Base-by-base conservation (phyloP, 2,797 vertebrate species). In the Pogoniulus pusillus region DNA sequence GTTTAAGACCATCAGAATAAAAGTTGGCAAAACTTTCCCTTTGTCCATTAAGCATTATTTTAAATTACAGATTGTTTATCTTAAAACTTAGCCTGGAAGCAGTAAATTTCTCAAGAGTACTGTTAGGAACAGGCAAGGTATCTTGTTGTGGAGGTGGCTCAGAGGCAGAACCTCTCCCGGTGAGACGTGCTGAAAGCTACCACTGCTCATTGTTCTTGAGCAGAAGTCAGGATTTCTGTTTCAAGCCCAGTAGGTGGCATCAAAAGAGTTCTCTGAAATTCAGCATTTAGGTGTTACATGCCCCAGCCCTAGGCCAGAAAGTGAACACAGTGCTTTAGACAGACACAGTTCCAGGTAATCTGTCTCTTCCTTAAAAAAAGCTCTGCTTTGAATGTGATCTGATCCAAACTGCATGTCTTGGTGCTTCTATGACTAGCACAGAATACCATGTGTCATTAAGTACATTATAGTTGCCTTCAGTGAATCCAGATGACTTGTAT, bases 181-280 rank as follows among this genome's bases (percentile, higher is more conserved):
- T 16, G 66, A n/a, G 35, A 10, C 15, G 8, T 30, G 12, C 17
- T 15, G 58, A 43, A 16, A 49, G 24, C 24, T 77, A 53, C 43
- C 22, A 7, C 27, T 18, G 62, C 70, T 49, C 18, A 1, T n/a
- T 0, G 1, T 57, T 60, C 10, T 15, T n/a, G 57, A 74, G 39
- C 66, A 69, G 47, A 47, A 87, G 23, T 82, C 55, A 63, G 16
- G 59, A 54, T 68, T 87, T 94, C 54, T 54, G 32, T 69, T 51
- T 63, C 18, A 37, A 73, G 82, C n/a, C 91, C 94, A 90, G 94
- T 32, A 93, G 96, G 78, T 96, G 94, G 94, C 94, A 95, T 71
- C 73, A 29, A 65, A 84, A 72, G 51, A 74, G 27, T 65, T 79
- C 74, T 73, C 22, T 69, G 83, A 66, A 95, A 91, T 82, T 45